A percentile compares a stretch with the other conserved stretches of the same genome.
phyloP scores from a whole-genome alignment of 1,140 invertebrate genomes.

The Oscheius sp. region DNA sequence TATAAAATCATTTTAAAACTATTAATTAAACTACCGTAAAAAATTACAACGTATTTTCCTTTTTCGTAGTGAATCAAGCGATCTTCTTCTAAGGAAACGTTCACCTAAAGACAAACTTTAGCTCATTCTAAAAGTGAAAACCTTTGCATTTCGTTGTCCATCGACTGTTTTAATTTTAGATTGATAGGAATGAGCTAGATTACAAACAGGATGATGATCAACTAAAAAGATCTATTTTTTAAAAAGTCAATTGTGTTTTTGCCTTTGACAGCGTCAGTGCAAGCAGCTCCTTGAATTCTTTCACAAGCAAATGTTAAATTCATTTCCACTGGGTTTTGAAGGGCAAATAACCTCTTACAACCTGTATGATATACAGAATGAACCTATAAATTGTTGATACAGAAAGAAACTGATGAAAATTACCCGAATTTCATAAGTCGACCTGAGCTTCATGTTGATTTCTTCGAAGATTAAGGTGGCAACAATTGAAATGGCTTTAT shows the following conservation, averaged over 20 bases:
- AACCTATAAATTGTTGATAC: neutral
- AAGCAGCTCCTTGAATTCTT: neutral
- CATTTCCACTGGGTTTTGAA: neutral
- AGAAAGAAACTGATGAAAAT: too few relatives aligned
- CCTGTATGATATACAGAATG: neutral
- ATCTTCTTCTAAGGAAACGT: neutral
- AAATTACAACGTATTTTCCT: neutral
- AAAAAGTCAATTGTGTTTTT: neutral
- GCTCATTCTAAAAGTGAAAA: neutral
- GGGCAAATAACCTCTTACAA: neutral
- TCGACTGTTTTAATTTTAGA: neutral
- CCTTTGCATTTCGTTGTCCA: neutral
- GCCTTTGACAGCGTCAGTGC: neutral
- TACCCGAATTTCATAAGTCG: neutral
- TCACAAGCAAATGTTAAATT: neutral
- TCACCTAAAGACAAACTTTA: neutral
- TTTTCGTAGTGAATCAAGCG: neutral
- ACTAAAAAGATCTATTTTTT: neutral
- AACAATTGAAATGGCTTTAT: neutral
- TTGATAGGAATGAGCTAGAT: neutral
- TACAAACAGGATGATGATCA: neutral
- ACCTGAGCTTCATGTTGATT: neutral
- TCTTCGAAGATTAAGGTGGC: neutral
- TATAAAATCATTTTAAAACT: neutral
- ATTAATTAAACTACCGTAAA: neutral